phyloP scores from a whole-genome alignment of 2,797 vertebrate species.

The Gobio occitaniae region DNA sequence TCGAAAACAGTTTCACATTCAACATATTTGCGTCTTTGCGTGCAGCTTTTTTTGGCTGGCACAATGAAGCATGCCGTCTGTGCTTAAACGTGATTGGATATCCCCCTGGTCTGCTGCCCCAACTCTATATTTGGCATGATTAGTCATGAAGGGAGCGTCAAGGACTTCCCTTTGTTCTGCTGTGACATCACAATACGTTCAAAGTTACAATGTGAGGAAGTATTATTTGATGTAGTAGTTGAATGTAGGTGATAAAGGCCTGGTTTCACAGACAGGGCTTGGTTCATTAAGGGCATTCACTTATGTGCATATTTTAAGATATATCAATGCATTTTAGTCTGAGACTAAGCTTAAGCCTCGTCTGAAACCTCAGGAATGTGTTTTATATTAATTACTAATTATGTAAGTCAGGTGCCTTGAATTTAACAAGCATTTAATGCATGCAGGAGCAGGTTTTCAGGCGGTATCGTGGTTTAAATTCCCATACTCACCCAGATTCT shows the following conservation, averaged over 20 bases:
- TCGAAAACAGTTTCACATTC: neutral
- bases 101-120: slow-evolving; percentile 8
- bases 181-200: slow-evolving; percentile 26
- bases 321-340: neutral
- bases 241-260: neutral
- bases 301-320: neutral
- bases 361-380: neutral
- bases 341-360: neutral
- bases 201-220: neutral
- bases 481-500: slow-evolving; percentile 37
- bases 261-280: neutral
- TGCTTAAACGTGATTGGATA: slow-evolving; percentile 8
- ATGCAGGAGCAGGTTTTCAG: slow-evolving; percentile 43
- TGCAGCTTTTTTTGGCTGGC: neutral
- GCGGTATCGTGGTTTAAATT: neutral
- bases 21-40: neutral
- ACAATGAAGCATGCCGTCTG: neutral
- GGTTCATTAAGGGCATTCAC: neutral
- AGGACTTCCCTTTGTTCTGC: slow-evolving; percentile 24
- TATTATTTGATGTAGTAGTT: neutral
- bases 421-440: slow-evolving; percentile 35
- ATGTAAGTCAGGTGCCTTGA: slow-evolving; percentile 5
- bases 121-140: slow-evolving; percentile 36
- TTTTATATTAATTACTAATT: neutral
- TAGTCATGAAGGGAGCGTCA: slow-evolving; percentile 11